A percentile compares a stretch with the other conserved stretches of the same genome.
phyloP scores from a whole-genome alignment of 2,888 invertebrate genomes.

The Morpho achilles region DNA sequence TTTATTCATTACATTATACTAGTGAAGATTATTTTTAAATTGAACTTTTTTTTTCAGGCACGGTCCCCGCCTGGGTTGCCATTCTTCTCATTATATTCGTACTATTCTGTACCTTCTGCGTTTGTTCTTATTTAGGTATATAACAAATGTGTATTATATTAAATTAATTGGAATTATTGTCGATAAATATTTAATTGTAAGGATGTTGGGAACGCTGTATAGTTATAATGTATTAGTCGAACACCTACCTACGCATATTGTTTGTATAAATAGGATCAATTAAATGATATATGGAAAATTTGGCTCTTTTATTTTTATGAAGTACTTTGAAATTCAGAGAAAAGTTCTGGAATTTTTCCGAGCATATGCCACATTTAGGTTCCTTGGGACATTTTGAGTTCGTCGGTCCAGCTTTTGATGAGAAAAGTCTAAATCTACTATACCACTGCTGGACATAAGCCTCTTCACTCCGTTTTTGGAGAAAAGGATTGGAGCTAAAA shows the following conservation, averaged over 20 bases:
- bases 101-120: constrained; percentile 87
- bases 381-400: too few species aligned
- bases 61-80: constrained; percentile 90
- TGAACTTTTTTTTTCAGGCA: constrained; percentile 78
- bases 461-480: too few species aligned
- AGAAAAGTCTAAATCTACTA: too few species aligned
- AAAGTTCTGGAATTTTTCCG: neutral
- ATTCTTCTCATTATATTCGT: constrained; percentile 86
- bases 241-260: constrained; percentile 46
- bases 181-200: constrained; percentile 36
- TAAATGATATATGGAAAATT: constrained; percentile 56
- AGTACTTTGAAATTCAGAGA: too few species aligned
- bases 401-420: too few species aligned
- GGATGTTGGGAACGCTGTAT: constrained; percentile 43
- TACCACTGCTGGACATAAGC: too few species aligned
- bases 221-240: constrained; percentile 48
- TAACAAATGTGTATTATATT: constrained; percentile 45
- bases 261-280: constrained; percentile 67
- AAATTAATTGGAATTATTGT: constrained; percentile 26
- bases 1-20: too few species aligned
- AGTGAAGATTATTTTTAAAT: neutral
- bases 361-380: too few species aligned
- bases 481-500: too few species aligned
- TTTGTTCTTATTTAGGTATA: constrained; percentile 92
- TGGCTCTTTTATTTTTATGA: constrained; percentile 24